Base-by-base conservation (phyloP, 2,888 invertebrate genomes). In the Orthosia gracilis region DNA sequence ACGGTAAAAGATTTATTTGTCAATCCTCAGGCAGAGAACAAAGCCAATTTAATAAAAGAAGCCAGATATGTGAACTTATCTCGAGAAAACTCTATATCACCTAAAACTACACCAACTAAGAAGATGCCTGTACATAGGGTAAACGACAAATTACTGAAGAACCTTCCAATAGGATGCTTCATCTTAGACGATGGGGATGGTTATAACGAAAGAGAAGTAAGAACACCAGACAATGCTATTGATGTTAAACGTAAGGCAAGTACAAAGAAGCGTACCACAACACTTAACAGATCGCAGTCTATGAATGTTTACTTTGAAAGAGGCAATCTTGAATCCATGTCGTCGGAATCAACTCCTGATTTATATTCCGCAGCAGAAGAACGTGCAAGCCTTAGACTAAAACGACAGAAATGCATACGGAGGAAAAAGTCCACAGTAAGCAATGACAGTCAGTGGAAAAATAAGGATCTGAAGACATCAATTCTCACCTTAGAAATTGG, bases 331-430 rank as follows among this genome's bases (percentile, higher is more conserved):
- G 91, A 90, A 72, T 83, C 86, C 2, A 85, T 90, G 5, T 91
- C 94, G 21, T 93, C 94, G 54, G 94, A 92, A 85, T 96, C 96
- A 3, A 96, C 95, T 13, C 95, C 96, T 45, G 94, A 96, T 83
- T 87, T 96, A 66, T 93, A 92, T 80, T 84, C 89, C 3, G 88
- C 89, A 13, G 87, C 91, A 45, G 89, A 89, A 69, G 93, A 92
- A 78, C 91, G 90, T 9, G 88, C 89, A 11, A 95, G 94, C 80
- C 87, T 94, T 11, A 92, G 94, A 73, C 89, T 97, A 52, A 97
- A 96, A 89, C 93, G 97, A 26, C 97, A 97, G 88, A 96, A 94
- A 83, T 97, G 97, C 85, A 97, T 97, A 21, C 92, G 97, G 4
- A 94, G 97, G 78, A 96, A 97, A 83, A 97, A 96, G 80, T 96